phyloP scores from a whole-genome alignment of 2,113 vertebrate species.

The Cairina moschata region DNA sequence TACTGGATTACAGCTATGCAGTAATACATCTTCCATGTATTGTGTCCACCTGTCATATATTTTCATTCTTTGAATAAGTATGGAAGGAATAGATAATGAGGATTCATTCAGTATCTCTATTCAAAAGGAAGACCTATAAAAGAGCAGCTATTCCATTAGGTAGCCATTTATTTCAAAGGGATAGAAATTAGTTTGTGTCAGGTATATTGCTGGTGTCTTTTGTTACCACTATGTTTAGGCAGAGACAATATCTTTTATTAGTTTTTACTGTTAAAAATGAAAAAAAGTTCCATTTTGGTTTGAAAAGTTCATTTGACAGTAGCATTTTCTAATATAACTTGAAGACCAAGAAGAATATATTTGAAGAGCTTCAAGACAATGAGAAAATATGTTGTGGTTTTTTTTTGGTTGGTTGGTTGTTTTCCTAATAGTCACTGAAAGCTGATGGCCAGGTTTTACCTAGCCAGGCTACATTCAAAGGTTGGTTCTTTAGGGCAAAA shows the following conservation, averaged over 20 bases:
- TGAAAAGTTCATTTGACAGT: background rate
- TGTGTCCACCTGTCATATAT: background rate
- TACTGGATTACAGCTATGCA: background rate
- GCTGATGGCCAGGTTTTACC: background rate
- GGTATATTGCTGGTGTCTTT: background rate
- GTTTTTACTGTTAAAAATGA: background rate
- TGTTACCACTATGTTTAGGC: background rate
- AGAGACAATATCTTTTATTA: background rate
- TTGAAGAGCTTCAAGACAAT: background rate
- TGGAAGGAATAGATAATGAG: background rate
- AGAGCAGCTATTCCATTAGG: background rate
- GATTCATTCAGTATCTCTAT: background rate
- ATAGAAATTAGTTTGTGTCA: background rate
- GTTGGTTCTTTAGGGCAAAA: background rate
- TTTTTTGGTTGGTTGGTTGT: no score
- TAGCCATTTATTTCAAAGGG: background rate
- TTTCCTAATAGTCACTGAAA: background rate
- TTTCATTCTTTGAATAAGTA: background rate
- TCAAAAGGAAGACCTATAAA: background rate
- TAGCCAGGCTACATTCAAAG: background rate
- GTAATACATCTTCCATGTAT: background rate
- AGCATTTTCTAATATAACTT: background rate
- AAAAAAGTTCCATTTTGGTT: background rate
- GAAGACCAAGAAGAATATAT: background rate
- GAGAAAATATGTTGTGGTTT: no score